These are phyloP conservation scores for Hydrolagus colliei DNA, from an alignment of 2,797 vertebrate genomes.

Conservation along the genomic window DNA sequence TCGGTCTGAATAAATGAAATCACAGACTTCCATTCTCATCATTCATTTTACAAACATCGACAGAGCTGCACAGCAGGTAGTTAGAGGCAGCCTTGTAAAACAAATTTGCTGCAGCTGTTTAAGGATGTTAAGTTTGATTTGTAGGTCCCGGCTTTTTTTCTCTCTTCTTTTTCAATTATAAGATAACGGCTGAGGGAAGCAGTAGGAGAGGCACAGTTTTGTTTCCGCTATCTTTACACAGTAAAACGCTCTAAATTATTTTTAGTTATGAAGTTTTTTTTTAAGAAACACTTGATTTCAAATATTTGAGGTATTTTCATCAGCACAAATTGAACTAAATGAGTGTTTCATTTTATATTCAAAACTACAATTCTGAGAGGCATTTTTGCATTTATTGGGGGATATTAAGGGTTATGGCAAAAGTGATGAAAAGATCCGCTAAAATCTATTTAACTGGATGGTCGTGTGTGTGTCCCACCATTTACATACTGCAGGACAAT, in stretches of 20 bases:
- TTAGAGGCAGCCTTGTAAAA: conserved; percentile 73
- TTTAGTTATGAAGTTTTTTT: neutral
- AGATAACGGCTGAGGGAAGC: neutral
- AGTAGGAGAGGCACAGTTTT: neutral
- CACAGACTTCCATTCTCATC: conserved; percentile 82
- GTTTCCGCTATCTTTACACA: neutral
- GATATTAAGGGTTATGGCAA: too few species aligned
- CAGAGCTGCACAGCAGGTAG: conserved; percentile 76
- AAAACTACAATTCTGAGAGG: neutral
- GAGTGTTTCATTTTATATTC: neutral
- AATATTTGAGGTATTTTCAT: too few species aligned
- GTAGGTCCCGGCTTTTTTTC: conserved; percentile 40
- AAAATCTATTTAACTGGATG: too few species aligned
- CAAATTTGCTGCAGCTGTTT: conserved; percentile 69
- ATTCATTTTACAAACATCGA: conserved; percentile 75
- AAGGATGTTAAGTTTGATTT: conserved; percentile 45
- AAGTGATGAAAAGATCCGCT: too few species aligned
- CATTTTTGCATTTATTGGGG: neutral
- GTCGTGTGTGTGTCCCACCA: neutral
- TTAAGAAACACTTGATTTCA: too few species aligned
- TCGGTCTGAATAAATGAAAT: conserved; percentile 90
- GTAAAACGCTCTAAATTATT: conserved; percentile 1
- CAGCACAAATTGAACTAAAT: neutral
- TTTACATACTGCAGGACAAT: neutral
- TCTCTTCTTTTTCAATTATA: conserved; percentile 16